Evolutionary conservation across 2,797 vertebrate genomes (phyloP).

Genomic region (Glyptemys insculpta): DNA sequence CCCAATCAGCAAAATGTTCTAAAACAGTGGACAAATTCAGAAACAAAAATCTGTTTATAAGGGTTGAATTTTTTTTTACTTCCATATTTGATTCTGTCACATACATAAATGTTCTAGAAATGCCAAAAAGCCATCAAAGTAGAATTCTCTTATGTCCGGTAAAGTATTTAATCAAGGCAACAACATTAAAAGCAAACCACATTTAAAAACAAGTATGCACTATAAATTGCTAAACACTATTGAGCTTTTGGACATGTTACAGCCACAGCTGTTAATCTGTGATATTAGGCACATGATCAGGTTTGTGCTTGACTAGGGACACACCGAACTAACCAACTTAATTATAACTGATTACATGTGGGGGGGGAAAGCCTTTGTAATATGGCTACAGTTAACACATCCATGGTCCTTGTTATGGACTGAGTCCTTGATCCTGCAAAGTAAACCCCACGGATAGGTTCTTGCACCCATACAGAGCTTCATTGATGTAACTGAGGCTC

Average conservation of each 20-base stretch:
- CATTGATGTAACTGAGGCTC: not conserved
- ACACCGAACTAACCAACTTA: not conserved
- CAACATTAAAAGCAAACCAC: constrained; percentile 59
- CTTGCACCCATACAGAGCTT: not conserved
- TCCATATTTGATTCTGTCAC: constrained; percentile 43
- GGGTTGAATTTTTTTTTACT: not conserved
- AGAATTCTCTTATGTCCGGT: constrained; percentile 39
- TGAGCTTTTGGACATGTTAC: constrained; percentile 45
- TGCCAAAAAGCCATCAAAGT: not conserved
- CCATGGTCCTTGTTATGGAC: not conserved
- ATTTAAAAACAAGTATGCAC: constrained; percentile 2
- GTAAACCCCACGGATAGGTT: not conserved
- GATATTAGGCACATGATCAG: not conserved
- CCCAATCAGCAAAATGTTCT: constrained; percentile 60
- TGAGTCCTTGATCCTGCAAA: not conserved
- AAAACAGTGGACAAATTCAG: constrained; percentile 26
- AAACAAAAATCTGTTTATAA: not conserved
- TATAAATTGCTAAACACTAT: constrained; percentile 53
- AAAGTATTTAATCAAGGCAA: constrained; percentile 46
- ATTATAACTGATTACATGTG: not conserved
- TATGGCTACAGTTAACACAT: not conserved
- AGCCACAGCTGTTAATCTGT: constrained; percentile 64
- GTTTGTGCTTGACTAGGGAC: constrained; percentile 38
- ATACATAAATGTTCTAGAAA: constrained; percentile 8
- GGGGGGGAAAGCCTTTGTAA: too few species aligned